Evolutionary conservation across 2,888 invertebrate species (phyloP).

Genomic region (Meliscaeva auricollis): DNA sequence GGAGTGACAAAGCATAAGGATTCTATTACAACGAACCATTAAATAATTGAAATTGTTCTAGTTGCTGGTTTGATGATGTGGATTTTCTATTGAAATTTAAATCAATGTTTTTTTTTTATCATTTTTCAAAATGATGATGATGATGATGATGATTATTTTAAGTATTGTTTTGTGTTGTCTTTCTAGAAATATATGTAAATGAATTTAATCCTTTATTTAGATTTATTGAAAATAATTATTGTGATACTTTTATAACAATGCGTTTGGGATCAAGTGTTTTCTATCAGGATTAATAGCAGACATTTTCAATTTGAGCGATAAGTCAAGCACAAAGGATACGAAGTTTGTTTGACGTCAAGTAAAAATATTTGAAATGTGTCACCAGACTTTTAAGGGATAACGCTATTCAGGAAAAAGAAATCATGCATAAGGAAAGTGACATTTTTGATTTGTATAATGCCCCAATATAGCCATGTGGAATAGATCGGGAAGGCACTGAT

Average conservation of each 20-base stretch:
- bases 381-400: too few species aligned
- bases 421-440: too few species aligned
- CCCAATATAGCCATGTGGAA: too few species aligned
- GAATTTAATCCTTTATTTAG: neutral
- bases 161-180: neutral
- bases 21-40: slow-evolving; percentile 61
- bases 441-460: too few species aligned
- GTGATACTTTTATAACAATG: neutral
- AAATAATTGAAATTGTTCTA: slow-evolving; percentile 59
- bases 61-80: slow-evolving; percentile 11
- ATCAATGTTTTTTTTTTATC: slow-evolving; percentile 44
- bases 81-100: slow-evolving; percentile 51
- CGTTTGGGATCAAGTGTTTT: slow-evolving; percentile 1
- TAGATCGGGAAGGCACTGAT: too few species aligned
- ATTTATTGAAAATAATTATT: neutral
- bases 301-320: too few species aligned
- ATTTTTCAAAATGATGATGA: neutral
- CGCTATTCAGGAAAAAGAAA: too few species aligned
- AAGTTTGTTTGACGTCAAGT: too few species aligned
- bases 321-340: too few species aligned
- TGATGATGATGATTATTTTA: slow-evolving; percentile 11
- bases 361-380: too few species aligned
- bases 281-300: too few species aligned
- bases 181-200: neutral
- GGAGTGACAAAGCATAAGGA: slow-evolving; percentile 42